phyloP scores from a whole-genome alignment of 2,888 invertebrate genomes.

The Hirtodrosophila duncani region DNA sequence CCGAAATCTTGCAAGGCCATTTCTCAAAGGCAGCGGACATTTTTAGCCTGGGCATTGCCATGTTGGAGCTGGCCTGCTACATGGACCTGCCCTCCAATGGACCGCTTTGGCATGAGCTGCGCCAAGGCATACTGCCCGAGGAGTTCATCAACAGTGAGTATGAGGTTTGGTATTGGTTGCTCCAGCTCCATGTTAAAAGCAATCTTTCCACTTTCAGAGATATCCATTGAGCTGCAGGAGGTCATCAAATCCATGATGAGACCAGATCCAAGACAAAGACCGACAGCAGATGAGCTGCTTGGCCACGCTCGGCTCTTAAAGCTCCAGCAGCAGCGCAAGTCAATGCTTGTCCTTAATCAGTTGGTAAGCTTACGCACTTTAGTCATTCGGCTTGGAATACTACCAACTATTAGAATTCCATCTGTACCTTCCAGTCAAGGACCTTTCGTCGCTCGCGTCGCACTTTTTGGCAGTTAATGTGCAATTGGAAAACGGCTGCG shows the following conservation, averaged over 20 bases:
- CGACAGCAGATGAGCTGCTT: constrained; percentile 80
- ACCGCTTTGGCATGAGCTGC: constrained; percentile 83
- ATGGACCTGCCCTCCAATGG: constrained; percentile 85
- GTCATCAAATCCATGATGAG: constrained; percentile 81
- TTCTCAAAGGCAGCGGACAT: constrained; percentile 86
- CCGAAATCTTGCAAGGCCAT: constrained; percentile 83
- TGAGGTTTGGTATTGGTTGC: background rate
- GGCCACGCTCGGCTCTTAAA: constrained; percentile 71
- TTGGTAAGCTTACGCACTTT: constrained; percentile 52
- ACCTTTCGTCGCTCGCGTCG: constrained; percentile 71
- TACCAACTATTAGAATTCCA: background rate
- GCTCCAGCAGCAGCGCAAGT: constrained; percentile 65
- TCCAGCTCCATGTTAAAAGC: background rate
- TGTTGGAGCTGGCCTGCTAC: constrained; percentile 85
- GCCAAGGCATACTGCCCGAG: constrained; percentile 81
- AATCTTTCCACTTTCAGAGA: constrained; percentile 52
- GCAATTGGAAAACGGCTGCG: constrained; percentile 73
- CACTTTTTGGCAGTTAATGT: constrained; percentile 74
- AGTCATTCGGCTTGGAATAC: background rate
- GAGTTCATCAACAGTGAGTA: constrained; percentile 77
- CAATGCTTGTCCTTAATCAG: constrained; percentile 68
- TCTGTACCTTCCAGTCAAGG: constrained; percentile 70
- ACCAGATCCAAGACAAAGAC: constrained; percentile 79
- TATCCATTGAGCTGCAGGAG: constrained; percentile 80
- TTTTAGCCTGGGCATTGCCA: constrained; percentile 85